These are phyloP conservation scores for Sebastes minor DNA, from an alignment of 2,797 vertebrate genomes.

Conservation along the genomic window DNA sequence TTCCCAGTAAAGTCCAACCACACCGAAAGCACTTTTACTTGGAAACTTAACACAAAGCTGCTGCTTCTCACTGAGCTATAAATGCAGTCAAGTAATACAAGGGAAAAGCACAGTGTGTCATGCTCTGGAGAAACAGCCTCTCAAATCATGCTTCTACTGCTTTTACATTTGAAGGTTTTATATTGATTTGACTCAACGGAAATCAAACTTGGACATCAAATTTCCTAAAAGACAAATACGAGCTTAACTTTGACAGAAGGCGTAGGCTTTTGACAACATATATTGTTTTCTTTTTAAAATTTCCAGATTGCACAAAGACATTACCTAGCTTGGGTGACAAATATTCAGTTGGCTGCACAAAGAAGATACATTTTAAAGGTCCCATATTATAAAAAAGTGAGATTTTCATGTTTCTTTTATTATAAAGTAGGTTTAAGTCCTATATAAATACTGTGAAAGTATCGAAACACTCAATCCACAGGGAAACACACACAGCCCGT, in stretches of 20 bases:
- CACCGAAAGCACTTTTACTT: neutral
- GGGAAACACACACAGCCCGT: fast-evolving
- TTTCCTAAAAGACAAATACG: neutral
- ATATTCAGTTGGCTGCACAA: neutral
- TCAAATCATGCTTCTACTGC: neutral
- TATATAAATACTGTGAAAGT: too few relatives aligned
- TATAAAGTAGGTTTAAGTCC: fast-evolving
- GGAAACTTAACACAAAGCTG: neutral
- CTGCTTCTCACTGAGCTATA: too few relatives aligned
- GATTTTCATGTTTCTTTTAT: too few relatives aligned
- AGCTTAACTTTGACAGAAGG: neutral
- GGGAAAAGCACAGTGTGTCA: neutral
- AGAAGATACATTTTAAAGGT: neutral
- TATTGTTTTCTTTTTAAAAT: neutral
- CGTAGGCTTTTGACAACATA: neutral
- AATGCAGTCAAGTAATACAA: neutral
- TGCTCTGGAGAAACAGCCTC: neutral
- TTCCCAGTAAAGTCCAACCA: neutral
- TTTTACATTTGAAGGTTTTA: neutral
- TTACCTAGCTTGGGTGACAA: neutral
- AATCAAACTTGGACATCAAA: neutral
- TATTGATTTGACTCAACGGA: neutral
- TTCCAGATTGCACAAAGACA: neutral
- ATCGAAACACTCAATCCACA: too few relatives aligned
- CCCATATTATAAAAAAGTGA: too few relatives aligned